Conservation (phyloP, 2,113 vertebrate genomes). For the Lynx canadensis region DNA sequence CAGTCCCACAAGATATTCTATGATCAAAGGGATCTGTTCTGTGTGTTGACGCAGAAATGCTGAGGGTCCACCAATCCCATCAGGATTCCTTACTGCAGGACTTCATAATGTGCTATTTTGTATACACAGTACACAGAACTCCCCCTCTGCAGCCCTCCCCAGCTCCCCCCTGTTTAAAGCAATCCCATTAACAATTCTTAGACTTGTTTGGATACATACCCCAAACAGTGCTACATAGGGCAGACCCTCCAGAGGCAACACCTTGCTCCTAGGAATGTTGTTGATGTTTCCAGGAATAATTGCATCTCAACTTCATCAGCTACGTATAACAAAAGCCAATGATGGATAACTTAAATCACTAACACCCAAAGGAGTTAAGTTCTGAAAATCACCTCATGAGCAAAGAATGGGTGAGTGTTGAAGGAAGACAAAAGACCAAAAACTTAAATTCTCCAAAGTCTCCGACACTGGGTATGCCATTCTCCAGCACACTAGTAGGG, state of each 20-base stretch:
- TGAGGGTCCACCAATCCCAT: neutral
- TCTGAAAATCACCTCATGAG: neutral
- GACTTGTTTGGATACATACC: neutral
- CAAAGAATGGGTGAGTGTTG: neutral
- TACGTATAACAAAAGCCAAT: neutral
- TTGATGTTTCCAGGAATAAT: neutral
- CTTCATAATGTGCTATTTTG: rapidly evolving
- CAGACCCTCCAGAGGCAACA: neutral
- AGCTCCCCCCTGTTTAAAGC: neutral
- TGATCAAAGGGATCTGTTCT: neutral
- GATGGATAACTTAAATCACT: neutral
- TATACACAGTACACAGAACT: neutral
- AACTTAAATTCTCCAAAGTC: neutral
- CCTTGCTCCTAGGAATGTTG: neutral
- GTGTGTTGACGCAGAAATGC: neutral
- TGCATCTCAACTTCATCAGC: neutral
- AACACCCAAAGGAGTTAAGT: neutral
- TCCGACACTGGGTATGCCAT: rapidly evolving
- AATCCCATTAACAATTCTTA: neutral
- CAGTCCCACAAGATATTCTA: neutral
- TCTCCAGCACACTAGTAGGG: neutral
- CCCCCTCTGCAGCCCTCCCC: neutral
- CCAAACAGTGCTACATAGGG: no score
- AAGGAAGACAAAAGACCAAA: neutral
- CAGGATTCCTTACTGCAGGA: neutral